Percentiles rank a stretch among this genome's conserved stretches.
phyloP scores from a whole-genome alignment of 1,140 invertebrate species.

The Amphibalanus amphitrite region DNA sequence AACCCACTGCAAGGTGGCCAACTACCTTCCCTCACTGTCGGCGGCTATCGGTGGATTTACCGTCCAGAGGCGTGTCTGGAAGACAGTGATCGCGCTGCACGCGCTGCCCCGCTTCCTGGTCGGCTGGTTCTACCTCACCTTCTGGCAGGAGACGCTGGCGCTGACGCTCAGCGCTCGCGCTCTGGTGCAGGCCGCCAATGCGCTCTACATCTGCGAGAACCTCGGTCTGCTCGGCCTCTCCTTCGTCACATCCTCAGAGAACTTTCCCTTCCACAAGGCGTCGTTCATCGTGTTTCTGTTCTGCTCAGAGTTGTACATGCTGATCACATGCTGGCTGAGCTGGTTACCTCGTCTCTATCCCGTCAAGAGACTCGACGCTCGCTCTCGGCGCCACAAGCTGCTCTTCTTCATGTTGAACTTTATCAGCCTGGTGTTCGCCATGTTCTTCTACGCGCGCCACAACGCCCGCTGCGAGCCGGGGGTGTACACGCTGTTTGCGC shows the following conservation, averaged over 20 bases:
- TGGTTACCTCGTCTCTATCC: slow-evolving; percentile 29
- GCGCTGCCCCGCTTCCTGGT: slow-evolving; percentile 48
- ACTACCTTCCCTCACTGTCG: slow-evolving; percentile 83
- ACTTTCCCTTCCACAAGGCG: slow-evolving; percentile 74
- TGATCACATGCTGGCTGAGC: slow-evolving; percentile 46
- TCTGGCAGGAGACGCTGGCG: slow-evolving; percentile 35
- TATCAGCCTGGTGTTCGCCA: slow-evolving; percentile 51
- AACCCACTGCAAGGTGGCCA: slow-evolving; percentile 70
- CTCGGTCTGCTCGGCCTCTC: slow-evolving; percentile 60
- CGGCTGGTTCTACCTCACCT: slow-evolving; percentile 48
- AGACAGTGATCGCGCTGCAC: slow-evolving; percentile 63
- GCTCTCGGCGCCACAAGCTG: slow-evolving; percentile 54
- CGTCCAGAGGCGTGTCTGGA: slow-evolving; percentile 77
- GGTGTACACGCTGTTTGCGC: slow-evolving; percentile 88
- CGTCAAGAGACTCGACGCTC: slow-evolving; percentile 35
- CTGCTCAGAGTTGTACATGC: slow-evolving; percentile 79
- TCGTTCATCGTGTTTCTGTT: slow-evolving; percentile 81
- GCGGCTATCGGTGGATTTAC: slow-evolving; percentile 80
- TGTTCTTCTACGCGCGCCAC: slow-evolving; percentile 79
- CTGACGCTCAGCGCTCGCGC: slow-evolving; percentile 29
- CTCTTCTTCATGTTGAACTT: slow-evolving; percentile 56
- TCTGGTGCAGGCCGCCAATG: slow-evolving; percentile 43
- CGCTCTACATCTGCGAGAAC: slow-evolving; percentile 65
- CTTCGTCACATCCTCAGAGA: slow-evolving; percentile 66
- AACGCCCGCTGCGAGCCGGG: slow-evolving; percentile 80